Percentiles rank a stretch among this genome's conserved stretches.
Evolutionary conservation across 2,797 vertebrate genomes (phyloP).

Genomic region (Neopelma chrysocephalum): DNA sequence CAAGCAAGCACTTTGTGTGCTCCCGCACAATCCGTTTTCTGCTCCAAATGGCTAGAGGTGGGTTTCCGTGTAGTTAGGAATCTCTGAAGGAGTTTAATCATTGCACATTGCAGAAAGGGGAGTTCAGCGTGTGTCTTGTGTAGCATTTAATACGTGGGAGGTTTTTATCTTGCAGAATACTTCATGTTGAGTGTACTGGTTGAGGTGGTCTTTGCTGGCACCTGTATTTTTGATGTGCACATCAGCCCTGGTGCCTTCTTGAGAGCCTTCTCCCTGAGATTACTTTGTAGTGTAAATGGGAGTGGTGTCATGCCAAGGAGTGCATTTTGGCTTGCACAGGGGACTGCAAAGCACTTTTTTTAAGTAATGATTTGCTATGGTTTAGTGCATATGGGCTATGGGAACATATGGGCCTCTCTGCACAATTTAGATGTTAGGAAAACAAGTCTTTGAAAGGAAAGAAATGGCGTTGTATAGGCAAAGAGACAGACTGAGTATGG

Average conservation of each 20-base stretch:
- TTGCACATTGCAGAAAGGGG: rapidly evolving
- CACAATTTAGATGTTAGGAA: background rate
- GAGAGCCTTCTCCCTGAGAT: background rate
- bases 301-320: background rate
- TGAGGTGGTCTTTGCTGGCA: background rate
- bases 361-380: background rate
- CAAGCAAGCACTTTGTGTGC: background rate
- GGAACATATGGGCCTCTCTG: background rate
- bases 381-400: background rate
- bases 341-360: background rate
- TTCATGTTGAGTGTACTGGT: background rate
- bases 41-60: background rate
- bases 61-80: background rate
- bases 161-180: background rate
- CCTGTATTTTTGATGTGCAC: background rate
- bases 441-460: background rate
- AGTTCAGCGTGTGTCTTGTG: background rate
- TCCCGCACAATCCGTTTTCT: background rate
- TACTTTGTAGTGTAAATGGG: background rate
- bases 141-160: background rate
- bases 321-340: background rate
- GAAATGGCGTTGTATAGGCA: background rate
- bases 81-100: background rate
- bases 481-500: background rate
- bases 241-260: background rate